Evolutionary conservation across 1,140 invertebrate species (phyloP), one percentile per base, ranked within the genome.

Genomic region (Eumaeus atala): DNA sequence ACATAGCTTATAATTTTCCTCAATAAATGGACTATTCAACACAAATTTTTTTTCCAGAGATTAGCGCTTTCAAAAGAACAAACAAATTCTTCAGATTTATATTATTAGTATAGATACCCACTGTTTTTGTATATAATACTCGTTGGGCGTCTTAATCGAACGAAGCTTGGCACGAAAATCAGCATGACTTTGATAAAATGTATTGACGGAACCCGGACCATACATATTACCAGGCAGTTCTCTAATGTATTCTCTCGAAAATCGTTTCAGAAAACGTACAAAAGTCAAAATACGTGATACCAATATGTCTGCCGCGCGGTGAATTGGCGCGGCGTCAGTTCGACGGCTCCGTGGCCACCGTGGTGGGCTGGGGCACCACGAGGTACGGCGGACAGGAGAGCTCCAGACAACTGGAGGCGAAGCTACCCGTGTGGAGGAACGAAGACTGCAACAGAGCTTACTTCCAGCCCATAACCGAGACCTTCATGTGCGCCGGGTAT

Each of bases 301-400:
- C 96, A 0, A 91, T 97, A 44, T 98, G 96, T 78, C 82, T 97
- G 36, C 96, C 96, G 0, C 88, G 89, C 9, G 83, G 80, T 1
- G 81, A 89, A 18, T 84, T 91, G 38, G 82, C 85, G 12, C 76
- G 83, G 2, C 89, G 92, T 56, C 87, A 82, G 33, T 94, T 94
- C 65, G 90, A 92, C 14, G 94, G 94, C 0, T 51, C 68, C 0
- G 58, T 92, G 59, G 94, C 94, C 1, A 96, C 95, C 0, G 95
- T 97, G 0, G 94, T 96, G 10, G 95, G 95, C n/a, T 97, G 95
- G 95, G 96, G 96, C 16, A 95, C 93, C 7, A 94, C 94, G 2
- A 93, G 94, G 68, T 94, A 96, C 77, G 93, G 95, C 11, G 95
- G 95, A 2, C 92, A 93, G 66, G 95, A 96, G 80, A 95, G 94